Evolutionary conservation across 2,113 vertebrate species (phyloP).

Genomic region (Hydropotes inermis): DNA sequence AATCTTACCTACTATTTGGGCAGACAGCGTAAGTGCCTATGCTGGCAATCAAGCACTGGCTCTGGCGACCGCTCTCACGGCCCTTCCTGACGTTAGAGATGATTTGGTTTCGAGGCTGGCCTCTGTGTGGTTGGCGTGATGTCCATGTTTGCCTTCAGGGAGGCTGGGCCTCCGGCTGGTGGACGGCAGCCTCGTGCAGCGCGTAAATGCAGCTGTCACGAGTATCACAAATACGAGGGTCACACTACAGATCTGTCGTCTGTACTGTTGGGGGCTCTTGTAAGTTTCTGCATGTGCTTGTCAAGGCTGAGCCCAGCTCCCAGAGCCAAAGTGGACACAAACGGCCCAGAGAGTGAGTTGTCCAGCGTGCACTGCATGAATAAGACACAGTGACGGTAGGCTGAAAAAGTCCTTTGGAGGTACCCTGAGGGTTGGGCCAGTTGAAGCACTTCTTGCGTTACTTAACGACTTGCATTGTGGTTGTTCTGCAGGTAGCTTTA

Average conservation of each 20-base stretch:
- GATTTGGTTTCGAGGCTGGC: slow-evolving; percentile 67
- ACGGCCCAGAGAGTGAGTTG: slow-evolving; percentile 68
- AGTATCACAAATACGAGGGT: slow-evolving; percentile 66
- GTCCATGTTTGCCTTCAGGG: slow-evolving; percentile 77
- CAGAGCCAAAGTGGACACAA: slow-evolving; percentile 67
- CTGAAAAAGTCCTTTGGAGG: slow-evolving; percentile 65
- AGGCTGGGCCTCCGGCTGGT: slow-evolving; percentile 77
- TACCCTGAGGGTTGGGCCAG: slow-evolving; percentile 62
- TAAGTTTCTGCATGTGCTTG: slow-evolving; percentile 81
- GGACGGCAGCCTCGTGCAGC: slow-evolving; percentile 67
- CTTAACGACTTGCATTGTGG: slow-evolving; percentile 75
- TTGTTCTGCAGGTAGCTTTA: slow-evolving; percentile 74
- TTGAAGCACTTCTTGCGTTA: slow-evolving; percentile 66
- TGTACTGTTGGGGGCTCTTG: slow-evolving; percentile 79
- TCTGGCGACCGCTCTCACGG: slow-evolving; percentile 35
- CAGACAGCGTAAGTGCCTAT: not conserved
- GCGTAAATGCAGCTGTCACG: slow-evolving; percentile 70
- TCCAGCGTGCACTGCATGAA: slow-evolving; percentile 35
- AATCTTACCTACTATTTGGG: not conserved
- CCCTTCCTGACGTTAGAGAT: slow-evolving; percentile 57
- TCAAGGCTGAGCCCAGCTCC: slow-evolving; percentile 83
- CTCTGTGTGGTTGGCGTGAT: slow-evolving; percentile 59
- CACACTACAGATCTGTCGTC: slow-evolving; percentile 75
- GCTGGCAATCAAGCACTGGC: slow-evolving; percentile 38
- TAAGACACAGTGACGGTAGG: slow-evolving; percentile 57